Percentiles rank a stretch among this genome's conserved stretches.
These are phyloP conservation scores for Microtus richardsoni DNA, from an alignment of 2,113 vertebrate species.

Conservation along the genomic window DNA sequence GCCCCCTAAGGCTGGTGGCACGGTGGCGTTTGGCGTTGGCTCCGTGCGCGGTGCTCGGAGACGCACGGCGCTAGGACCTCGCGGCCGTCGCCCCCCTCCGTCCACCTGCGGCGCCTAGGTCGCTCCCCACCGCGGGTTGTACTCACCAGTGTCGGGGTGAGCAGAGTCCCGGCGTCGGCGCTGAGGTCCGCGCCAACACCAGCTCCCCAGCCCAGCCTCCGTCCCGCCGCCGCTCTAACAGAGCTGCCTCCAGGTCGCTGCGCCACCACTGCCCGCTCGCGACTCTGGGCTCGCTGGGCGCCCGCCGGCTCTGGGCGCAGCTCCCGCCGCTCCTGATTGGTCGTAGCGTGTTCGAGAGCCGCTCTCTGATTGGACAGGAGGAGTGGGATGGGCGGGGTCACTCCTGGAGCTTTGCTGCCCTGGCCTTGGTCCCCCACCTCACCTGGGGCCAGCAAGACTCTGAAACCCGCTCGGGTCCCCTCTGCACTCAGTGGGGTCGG, in stretches of 20 bases:
- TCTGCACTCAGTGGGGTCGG: rapidly evolving
- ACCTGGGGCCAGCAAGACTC: rapidly evolving
- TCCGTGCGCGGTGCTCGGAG: background rate
- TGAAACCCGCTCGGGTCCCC: rapidly evolving
- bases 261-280: background rate
- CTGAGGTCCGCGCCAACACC: background rate
- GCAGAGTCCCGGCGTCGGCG: background rate
- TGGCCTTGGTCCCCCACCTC: background rate
- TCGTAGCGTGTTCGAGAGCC: background rate
- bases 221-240: background rate
- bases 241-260: background rate
- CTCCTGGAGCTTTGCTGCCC: rapidly evolving
- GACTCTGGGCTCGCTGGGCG: conserved; percentile 16
- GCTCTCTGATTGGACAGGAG: conserved; percentile 57
- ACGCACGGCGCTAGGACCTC: conserved; percentile 70
- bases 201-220: background rate
- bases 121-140: background rate
- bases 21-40: background rate
- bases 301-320: conserved; percentile 28
- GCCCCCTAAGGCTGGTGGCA: background rate
- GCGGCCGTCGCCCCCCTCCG: conserved; percentile 29
- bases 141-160: conserved; percentile 64
- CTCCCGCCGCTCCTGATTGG: conserved; percentile 75
- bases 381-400: background rate
- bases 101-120: conserved; percentile 75